Evolutionary conservation across 2,888 invertebrate genomes (phyloP), one percentile per base, ranked within the genome.

Genomic region (Dynastes hyllus): DNA sequence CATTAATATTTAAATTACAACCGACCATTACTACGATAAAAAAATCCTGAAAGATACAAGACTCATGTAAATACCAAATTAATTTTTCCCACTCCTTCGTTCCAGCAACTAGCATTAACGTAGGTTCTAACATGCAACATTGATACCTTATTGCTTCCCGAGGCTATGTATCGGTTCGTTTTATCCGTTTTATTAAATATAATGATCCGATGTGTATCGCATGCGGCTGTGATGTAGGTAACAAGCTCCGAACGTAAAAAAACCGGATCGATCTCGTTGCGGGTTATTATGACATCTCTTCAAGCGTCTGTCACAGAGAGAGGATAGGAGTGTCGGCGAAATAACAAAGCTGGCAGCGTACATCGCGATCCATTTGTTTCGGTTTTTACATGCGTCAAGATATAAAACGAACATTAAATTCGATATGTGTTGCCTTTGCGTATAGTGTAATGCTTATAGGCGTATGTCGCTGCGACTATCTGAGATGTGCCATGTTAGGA

Each of bases 241-340:
- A n/a, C 58, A 40, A 58, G 55, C 16, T 58, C 22, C 40, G 55
- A 9, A 37, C 5, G 22, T 9, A 22, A 61, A 73, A 71, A 58
- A 58, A 37, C 37, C 16, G 55, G 58, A 73, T 73, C 58, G 73
- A 73, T 37, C 58, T 40, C 40, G 58, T 71, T 71, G 55, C 55
- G 71, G 45, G 16, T 73, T 73, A 73, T 73, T 73, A 73, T 73
- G 73, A 73, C 73, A 73, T 73, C 73, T 58, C 55, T 16, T 51
- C 27, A 40, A 51, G 51, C 69, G 22, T 51, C 69, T 69, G 69
- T 69, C 50, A 69, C 69, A 67, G 22, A 16, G 32, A 29, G 32
- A 29, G 63, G 50, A 40, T 29, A 22, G 5, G 63, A 69, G 27
- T n/a, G 51, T 69, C 69, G 69, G 69, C 50, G 51, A 51, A 51